Evolutionary conservation across 2,888 invertebrate species (phyloP).

Genomic region (Fissipunctia ypsillon): DNA sequence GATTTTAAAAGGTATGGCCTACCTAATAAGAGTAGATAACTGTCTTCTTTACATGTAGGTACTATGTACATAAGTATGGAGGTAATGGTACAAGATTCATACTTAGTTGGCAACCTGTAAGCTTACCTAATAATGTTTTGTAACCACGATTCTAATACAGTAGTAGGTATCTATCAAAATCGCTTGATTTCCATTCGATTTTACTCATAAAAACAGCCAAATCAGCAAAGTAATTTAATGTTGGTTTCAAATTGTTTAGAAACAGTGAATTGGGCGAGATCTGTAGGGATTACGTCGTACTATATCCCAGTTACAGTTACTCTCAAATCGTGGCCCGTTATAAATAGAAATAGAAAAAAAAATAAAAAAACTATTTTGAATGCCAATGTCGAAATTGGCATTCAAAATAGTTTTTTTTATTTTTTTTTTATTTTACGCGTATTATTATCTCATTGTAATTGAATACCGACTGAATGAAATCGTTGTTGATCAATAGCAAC

Average conservation of each 20-base stretch:
- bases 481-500: conserved; percentile 33
- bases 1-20: conserved; percentile 19
- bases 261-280: conserved; percentile 36
- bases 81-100: conserved; percentile 22
- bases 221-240: conserved; percentile 28
- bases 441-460: conserved; percentile 46
- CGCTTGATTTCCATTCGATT: conserved; percentile 10
- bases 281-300: conserved; percentile 55
- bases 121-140: no score
- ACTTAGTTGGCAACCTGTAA: no score
- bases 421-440: conserved; percentile 24
- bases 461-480: conserved; percentile 39
- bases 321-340: conserved; percentile 55
- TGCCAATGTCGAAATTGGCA: conserved; percentile 66
- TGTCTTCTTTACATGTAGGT: conserved; percentile 35
- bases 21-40: not conserved
- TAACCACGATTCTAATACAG: conserved; percentile 7
- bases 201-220: conserved; percentile 15
- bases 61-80: not conserved
- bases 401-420: conserved; percentile 52
- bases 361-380: no score
- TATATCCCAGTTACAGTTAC: conserved; percentile 51
- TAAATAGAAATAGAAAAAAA: conserved; percentile 65
- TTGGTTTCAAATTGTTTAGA: conserved; percentile 46
- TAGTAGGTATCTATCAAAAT: conserved; percentile 20